phyloP scores from a whole-genome alignment of 2,797 vertebrate genomes.

The Allobates femoralis region DNA sequence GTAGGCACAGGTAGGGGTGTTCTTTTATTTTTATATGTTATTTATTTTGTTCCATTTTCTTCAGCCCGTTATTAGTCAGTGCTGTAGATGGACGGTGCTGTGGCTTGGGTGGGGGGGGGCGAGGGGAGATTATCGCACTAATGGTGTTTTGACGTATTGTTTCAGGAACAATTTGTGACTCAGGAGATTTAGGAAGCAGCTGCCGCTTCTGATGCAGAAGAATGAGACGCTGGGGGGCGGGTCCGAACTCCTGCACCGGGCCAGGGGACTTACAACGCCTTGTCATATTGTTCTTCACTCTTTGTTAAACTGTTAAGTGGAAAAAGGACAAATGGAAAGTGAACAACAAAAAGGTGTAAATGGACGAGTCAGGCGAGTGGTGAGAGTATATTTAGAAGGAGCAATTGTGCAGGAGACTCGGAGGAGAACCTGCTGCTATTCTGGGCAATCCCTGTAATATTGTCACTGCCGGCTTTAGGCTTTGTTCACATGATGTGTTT shows the following conservation, averaged over 20 bases:
- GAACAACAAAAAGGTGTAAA: conserved; percentile 61
- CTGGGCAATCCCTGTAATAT: neutral
- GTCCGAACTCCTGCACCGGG: conserved; percentile 18
- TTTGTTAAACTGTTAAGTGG: conserved; percentile 61
- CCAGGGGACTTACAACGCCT: neutral
- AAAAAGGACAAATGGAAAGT: conserved; percentile 62
- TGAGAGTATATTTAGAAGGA: conserved; percentile 54
- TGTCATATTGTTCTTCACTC: conserved; percentile 37
- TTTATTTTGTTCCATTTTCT: no score
- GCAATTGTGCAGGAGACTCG: neutral
- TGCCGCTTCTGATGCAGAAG: conserved; percentile 62
- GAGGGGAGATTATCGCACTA: conserved; percentile 48
- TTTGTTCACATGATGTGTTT: no score
- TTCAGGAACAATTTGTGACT: conserved; percentile 61
- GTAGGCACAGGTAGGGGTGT: no score
- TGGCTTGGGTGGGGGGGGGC: neutral
- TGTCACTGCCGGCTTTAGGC: no score
- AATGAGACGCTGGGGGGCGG: neutral
- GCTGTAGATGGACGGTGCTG: neutral
- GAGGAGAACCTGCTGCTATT: neutral
- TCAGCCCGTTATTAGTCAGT: neutral
- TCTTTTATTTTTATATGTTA: no score
- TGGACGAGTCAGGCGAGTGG: conserved; percentile 50
- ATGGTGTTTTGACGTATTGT: conserved; percentile 64
- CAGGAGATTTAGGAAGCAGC: conserved; percentile 65